Conservation (phyloP, 1,140 invertebrate species). For the Tenebrio molitor region DNA sequence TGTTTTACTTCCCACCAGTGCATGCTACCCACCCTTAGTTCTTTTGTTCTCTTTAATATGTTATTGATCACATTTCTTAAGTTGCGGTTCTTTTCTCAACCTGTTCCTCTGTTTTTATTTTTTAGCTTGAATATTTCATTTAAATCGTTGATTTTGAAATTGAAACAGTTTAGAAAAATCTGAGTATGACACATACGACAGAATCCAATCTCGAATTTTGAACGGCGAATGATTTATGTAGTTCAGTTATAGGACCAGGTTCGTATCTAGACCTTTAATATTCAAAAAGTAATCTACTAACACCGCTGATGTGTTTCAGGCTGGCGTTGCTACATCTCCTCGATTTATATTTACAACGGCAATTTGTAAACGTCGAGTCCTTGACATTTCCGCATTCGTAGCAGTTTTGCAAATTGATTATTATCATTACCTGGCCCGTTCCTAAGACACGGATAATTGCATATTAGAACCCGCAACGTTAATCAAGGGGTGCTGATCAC, state of each 20-base stretch:
- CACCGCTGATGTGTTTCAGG: background rate
- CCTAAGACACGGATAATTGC: background rate
- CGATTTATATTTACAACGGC: constrained; percentile 36
- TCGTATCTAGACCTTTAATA: background rate
- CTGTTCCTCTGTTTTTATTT: too few species aligned
- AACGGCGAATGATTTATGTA: constrained; percentile 9
- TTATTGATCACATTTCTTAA: too few species aligned
- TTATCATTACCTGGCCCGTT: background rate
- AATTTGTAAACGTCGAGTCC: constrained; percentile 30
- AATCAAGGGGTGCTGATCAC: constrained; percentile 3
- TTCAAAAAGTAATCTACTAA: constrained; percentile 15
- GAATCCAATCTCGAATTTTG: background rate
- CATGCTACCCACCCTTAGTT: too few species aligned
- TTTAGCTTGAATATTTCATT: too few species aligned
- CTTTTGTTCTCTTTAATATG: too few species aligned
- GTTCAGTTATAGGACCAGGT: background rate
- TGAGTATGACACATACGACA: too few species aligned
- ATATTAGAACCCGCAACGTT: background rate
- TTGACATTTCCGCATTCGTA: constrained; percentile 10
- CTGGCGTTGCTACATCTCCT: background rate
- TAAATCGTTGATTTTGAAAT: too few species aligned
- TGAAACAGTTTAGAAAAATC: too few species aligned
- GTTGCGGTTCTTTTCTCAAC: too few species aligned
- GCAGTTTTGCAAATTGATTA: background rate
- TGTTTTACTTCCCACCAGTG: too few species aligned